Conservation (phyloP, 2,888 invertebrate species). For the Monopis laevigella region DNA sequence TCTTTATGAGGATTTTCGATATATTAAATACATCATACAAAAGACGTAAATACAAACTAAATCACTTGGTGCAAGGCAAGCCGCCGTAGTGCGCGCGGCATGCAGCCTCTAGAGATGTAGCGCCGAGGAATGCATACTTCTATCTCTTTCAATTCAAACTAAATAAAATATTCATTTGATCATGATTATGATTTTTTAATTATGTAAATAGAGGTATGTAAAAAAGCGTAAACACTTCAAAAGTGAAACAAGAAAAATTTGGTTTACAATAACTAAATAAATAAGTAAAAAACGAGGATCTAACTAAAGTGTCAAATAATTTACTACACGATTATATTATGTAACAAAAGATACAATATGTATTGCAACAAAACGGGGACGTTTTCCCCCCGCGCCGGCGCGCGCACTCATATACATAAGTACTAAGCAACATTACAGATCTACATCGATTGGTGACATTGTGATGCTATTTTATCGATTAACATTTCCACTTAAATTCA, state of each 20-base stretch:
- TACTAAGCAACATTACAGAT: too few species aligned
- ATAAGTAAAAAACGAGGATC: constrained; percentile 50
- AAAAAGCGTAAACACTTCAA: constrained; percentile 61
- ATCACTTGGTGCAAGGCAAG: constrained; percentile 69
- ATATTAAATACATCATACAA: constrained; percentile 67
- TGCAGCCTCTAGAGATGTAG: constrained; percentile 25
- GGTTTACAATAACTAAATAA: constrained; percentile 58
- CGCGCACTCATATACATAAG: too few species aligned
- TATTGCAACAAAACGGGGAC: constrained; percentile 66
- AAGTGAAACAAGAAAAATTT: constrained; percentile 58
- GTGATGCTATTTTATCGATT: too few species aligned
- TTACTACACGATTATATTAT: constrained; percentile 63
- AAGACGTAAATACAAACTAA: constrained; percentile 66
- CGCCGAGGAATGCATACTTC: constrained; percentile 54
- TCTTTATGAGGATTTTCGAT: constrained; percentile 58
- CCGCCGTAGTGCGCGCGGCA: constrained; percentile 45
- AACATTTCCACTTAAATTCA: too few species aligned
- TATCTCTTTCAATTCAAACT: constrained; percentile 36
- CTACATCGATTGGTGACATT: too few species aligned
- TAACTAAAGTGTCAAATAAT: constrained; percentile 65
- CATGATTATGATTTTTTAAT: constrained; percentile 60
- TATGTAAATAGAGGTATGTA: constrained; percentile 58
- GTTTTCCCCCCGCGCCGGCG: too few species aligned
- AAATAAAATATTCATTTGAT: constrained; percentile 55
- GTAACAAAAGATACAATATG: constrained; percentile 52